Conservation (phyloP, 2,113 vertebrate genomes). For the Cinclus cinclus region DNA sequence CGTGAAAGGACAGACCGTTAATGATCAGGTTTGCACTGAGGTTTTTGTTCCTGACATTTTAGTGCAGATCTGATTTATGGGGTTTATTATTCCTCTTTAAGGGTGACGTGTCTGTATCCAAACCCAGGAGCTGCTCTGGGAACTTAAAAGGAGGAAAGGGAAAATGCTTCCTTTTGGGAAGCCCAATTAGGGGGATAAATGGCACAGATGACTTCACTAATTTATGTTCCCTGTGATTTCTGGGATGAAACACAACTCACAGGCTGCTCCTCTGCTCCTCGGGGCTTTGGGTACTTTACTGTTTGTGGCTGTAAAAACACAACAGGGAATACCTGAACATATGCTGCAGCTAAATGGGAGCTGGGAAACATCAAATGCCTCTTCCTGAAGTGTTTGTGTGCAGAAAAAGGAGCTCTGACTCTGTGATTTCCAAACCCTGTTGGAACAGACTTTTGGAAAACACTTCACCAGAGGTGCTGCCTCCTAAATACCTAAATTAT, state of each 20-base stretch:
- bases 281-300: slow-evolving; percentile 70
- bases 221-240: slow-evolving; percentile 65
- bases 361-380: slow-evolving; percentile 52
- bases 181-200: slow-evolving; percentile 61
- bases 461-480: not conserved
- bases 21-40: not conserved
- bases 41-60: not conserved
- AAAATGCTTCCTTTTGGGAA: slow-evolving; percentile 18
- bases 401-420: not conserved
- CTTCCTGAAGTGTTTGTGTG: slow-evolving; percentile 58
- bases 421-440: not conserved
- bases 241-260: slow-evolving; percentile 58
- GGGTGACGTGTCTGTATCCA: not conserved
- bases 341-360: slow-evolving; percentile 59
- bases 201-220: slow-evolving; percentile 59
- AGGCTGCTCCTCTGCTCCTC: slow-evolving; percentile 63
- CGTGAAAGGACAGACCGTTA: rapidly evolving
- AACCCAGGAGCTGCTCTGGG: not conserved
- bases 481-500: not conserved
- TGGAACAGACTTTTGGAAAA: not conserved
- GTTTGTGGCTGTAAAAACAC: slow-evolving; percentile 65
- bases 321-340: slow-evolving; percentile 71
- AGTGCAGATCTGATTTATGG: rapidly evolving
- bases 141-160: not conserved
- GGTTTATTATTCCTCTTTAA: not conserved